phyloP scores from a whole-genome alignment of 2,888 invertebrate genomes.

The Chloroclysta siterata region DNA sequence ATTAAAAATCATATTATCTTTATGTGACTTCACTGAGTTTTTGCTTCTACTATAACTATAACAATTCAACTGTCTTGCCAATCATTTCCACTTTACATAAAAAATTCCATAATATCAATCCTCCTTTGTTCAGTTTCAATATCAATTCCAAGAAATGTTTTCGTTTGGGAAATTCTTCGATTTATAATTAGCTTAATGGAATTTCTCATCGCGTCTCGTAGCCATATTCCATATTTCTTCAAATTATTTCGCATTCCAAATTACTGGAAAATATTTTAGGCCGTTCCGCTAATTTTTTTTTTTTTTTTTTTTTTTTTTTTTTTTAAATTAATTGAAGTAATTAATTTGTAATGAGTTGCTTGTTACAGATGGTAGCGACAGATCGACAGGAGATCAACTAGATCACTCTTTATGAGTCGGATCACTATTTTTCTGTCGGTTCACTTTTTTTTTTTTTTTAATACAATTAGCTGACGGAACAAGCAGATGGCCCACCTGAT shows the following conservation, averaged over 20 bases:
- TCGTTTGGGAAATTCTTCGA: constrained; percentile 4
- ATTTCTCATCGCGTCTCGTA: constrained; percentile 2
- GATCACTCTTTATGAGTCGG: constrained; percentile 1
- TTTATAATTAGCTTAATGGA: constrained; percentile 14
- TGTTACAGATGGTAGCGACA: constrained; percentile 13
- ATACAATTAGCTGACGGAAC: too few relatives aligned
- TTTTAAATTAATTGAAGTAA: constrained; percentile 27
- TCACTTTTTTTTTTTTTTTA: too few relatives aligned
- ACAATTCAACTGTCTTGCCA: background rate
- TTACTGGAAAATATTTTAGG: constrained; percentile 19
- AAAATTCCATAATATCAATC: constrained; percentile 2
- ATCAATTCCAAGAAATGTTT: constrained; percentile 9
- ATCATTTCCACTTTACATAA: background rate
- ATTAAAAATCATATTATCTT: background rate
- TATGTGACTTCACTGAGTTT: background rate
- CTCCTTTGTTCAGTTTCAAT: constrained; percentile 4
- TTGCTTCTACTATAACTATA: background rate
- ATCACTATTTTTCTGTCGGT: too few relatives aligned
- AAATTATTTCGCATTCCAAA: constrained; percentile 24
- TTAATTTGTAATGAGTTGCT: constrained; percentile 31
- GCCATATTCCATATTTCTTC: constrained; percentile 12
- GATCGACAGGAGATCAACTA: constrained; percentile 1
- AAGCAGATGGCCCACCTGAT: too few relatives aligned
- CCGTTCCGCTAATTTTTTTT: constrained; percentile 21
- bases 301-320: too few relatives aligned